Percentiles rank a stretch among this genome's conserved stretches.
Conservation (phyloP, 2,888 invertebrate genomes). For the Melanostoma mellinum region DNA sequence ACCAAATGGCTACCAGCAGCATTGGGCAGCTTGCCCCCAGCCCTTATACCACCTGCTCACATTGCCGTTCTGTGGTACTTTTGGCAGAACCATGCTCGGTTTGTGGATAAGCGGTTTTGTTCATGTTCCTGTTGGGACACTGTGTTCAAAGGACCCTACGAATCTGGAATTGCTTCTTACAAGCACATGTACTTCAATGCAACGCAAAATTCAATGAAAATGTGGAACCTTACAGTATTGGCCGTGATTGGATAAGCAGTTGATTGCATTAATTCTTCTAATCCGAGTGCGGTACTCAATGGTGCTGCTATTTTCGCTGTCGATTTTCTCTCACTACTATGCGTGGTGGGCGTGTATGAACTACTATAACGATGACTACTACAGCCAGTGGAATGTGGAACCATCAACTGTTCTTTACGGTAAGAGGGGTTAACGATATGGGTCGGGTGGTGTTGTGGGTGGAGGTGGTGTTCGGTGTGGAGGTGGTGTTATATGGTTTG, state of each 20-base stretch:
- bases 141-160: slow-evolving; percentile 88
- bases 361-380: slow-evolving; percentile 88
- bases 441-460: neutral
- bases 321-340: slow-evolving; percentile 87
- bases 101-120: slow-evolving; percentile 86
- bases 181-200: slow-evolving; percentile 89
- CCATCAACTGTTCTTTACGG: slow-evolving; percentile 86
- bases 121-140: slow-evolving; percentile 90
- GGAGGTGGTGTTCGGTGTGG: too few relatives aligned
- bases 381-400: slow-evolving; percentile 88
- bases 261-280: slow-evolving; percentile 83
- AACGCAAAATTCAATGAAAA: slow-evolving; percentile 86
- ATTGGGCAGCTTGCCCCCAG: slow-evolving; percentile 81
- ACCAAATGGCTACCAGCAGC: slow-evolving; percentile 81
- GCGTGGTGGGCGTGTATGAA: slow-evolving; percentile 88
- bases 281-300: slow-evolving; percentile 84
- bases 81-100: slow-evolving; percentile 87
- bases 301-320: slow-evolving; percentile 85
- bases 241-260: slow-evolving; percentile 84
- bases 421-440: slow-evolving; percentile 74
- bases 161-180: slow-evolving; percentile 87
- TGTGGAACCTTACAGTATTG: slow-evolving; percentile 85
- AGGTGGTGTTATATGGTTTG: neutral
- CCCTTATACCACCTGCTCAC: slow-evolving; percentile 85
- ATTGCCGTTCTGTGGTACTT: slow-evolving; percentile 85